phyloP scores from a whole-genome alignment of 2,888 invertebrate genomes.

The Meloe dianella region DNA sequence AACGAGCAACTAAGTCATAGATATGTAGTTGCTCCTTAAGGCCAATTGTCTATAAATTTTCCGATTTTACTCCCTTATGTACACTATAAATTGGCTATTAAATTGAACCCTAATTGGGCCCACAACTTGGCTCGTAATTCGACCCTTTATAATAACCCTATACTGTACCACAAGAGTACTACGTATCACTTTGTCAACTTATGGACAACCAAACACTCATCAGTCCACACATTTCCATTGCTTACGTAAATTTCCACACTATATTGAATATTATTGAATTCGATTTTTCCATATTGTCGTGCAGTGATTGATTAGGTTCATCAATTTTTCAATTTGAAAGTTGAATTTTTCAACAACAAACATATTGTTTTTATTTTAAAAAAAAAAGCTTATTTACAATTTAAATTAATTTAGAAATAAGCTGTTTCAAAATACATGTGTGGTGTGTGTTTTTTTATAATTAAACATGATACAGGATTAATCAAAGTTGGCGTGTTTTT shows the following conservation, averaged over 20 bases:
- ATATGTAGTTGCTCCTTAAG: not conserved
- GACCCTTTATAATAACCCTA: slow-evolving; percentile 12
- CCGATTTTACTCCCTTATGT: slow-evolving; percentile 10
- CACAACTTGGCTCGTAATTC: slow-evolving; percentile 6
- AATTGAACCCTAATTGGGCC: slow-evolving; percentile 12
- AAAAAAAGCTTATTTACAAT: not conserved
- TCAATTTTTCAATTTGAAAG: not conserved
- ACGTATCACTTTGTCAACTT: slow-evolving; percentile 11
- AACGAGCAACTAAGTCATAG: not conserved
- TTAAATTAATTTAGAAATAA: not conserved
- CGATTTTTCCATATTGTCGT: not conserved
- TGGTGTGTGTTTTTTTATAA: not conserved
- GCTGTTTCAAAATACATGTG: not conserved
- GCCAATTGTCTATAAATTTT: slow-evolving; percentile 13
- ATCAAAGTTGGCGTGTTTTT: not conserved
- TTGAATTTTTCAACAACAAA: not conserved
- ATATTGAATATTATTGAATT: not conserved
- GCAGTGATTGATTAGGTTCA: not conserved
- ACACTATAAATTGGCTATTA: slow-evolving; percentile 10
- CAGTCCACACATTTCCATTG: not conserved
- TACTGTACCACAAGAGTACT: slow-evolving; percentile 7
- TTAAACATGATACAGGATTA: not conserved
- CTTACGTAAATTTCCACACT: not conserved
- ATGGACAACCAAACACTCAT: slow-evolving; percentile 8
- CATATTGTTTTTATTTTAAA: not conserved